phyloP scores from a whole-genome alignment of 1,140 invertebrate species.

The Leptopilina boulardi region DNA sequence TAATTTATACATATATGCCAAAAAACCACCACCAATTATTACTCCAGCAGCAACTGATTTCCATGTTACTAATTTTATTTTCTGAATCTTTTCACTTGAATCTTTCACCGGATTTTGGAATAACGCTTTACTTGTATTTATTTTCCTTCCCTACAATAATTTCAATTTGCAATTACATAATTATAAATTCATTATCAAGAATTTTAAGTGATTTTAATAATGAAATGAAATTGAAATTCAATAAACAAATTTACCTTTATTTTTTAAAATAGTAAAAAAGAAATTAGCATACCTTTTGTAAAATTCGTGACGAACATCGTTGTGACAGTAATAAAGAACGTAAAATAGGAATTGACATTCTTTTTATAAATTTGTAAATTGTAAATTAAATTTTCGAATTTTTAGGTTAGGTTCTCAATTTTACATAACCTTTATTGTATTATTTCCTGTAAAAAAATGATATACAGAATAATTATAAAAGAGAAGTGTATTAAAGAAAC shows the following conservation, averaged over 20 bases:
- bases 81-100: neutral
- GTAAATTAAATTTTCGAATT: neutral
- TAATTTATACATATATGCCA: conserved; percentile 86
- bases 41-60: conserved; percentile 77
- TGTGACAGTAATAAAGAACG: conserved; percentile 34
- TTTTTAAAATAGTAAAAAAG: neutral
- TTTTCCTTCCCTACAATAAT: conserved; percentile 33
- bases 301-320: conserved; percentile 23
- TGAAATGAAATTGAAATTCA: too few relatives aligned
- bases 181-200: neutral
- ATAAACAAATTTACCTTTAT: neutral
- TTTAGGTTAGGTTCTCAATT: neutral
- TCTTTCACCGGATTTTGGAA: neutral
- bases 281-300: conserved; percentile 15
- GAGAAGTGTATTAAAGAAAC: neutral
- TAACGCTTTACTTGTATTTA: conserved; percentile 29
- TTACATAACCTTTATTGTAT: neutral
- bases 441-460: neutral
- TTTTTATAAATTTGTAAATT: neutral
- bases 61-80: conserved; percentile 84
- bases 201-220: too few relatives aligned
- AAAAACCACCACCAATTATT: conserved; percentile 79
- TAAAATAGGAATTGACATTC: conserved; percentile 44
- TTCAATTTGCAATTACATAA: neutral
- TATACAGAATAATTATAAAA: neutral